Base-by-base conservation (phyloP, 2,797 vertebrate genomes). In the Pipistrellus kuhlii region DNA sequence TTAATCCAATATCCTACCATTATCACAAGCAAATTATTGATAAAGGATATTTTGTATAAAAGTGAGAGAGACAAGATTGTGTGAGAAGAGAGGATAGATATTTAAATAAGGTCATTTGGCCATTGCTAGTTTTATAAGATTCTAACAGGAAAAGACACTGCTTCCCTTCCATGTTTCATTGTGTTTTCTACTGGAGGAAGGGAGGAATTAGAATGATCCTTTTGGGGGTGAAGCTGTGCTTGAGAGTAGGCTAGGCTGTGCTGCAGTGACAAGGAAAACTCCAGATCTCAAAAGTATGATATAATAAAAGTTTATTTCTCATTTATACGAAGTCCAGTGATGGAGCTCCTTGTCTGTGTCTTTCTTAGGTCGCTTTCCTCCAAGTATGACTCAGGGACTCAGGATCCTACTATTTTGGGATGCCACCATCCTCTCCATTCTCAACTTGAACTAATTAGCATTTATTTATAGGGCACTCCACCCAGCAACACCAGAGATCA, bases 121-220 rank as follows among this genome's bases (percentile, higher is more conserved):
- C 88, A 94, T 66, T 95, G 85, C 93, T 97, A 96, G 94, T 96
- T 97, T 97, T 97, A 62, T 53, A 30, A 25, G 46, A 92, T 94
- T 97, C 71, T 85, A 93, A 90, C 76, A 88, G 35, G 81, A 93
- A 94, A 84, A 73, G 68, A 88, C 85, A 76, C 30, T 91, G 85
- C 14, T 95, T 85, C 85, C 94, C 80, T 72, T 38, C 23, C 85
- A 15, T 71, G 53, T 95, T 97, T 96, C 75, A 27, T 5, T 73
- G 77, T 35, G 14, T 32, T 76, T 87, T 73, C 55, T 13, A 12
- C 14, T 21, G 12, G 41, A 75, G 30, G 35, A 72, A 62, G 12
- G 27, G 41, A 72, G 5, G 18, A 82, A 9, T n/a, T 62, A 72
- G 66, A 90, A 87, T 15, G 9, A 72, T 12, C 7, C 5, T 44